These are phyloP conservation scores for Platysternon megacephalum DNA, from an alignment of 2,113 vertebrate genomes.

Conservation along the genomic window DNA sequence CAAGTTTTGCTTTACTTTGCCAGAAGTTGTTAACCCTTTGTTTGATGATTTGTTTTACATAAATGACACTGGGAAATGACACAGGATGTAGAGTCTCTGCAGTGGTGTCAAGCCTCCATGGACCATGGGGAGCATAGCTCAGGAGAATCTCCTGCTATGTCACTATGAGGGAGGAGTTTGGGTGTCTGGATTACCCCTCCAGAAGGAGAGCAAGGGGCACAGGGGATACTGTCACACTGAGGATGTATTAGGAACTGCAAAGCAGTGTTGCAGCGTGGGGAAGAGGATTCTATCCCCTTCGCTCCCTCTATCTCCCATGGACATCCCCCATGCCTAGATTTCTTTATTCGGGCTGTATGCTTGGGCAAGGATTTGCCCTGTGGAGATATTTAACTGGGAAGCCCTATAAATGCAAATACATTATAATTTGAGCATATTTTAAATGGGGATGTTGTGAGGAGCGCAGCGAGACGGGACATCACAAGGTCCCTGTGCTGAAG, in stretches of 20 bases:
- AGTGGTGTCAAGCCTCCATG: accelerated
- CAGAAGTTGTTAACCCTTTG: background rate
- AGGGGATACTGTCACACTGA: background rate
- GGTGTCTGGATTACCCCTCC: background rate
- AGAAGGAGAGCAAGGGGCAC: background rate
- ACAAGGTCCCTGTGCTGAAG: background rate
- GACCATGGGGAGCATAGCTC: background rate
- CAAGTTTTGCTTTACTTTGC: background rate
- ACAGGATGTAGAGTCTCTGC: background rate
- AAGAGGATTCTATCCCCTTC: background rate
- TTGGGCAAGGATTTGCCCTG: background rate
- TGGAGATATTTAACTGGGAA: background rate
- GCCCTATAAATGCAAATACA: background rate
- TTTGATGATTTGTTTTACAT: background rate
- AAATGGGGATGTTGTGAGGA: background rate
- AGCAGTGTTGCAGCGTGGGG: background rate
- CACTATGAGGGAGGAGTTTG: background rate
- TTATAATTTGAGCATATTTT: background rate
- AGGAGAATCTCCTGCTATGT: accelerated
- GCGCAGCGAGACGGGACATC: background rate
- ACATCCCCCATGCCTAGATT: background rate
- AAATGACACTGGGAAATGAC: constrained; percentile 1
- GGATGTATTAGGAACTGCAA: background rate
- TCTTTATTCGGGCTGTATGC: background rate
- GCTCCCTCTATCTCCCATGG: background rate